Conservation (phyloP, 37 sponge, comb jelly and placozoan species). For the Lycopodina hypogea region DNA sequence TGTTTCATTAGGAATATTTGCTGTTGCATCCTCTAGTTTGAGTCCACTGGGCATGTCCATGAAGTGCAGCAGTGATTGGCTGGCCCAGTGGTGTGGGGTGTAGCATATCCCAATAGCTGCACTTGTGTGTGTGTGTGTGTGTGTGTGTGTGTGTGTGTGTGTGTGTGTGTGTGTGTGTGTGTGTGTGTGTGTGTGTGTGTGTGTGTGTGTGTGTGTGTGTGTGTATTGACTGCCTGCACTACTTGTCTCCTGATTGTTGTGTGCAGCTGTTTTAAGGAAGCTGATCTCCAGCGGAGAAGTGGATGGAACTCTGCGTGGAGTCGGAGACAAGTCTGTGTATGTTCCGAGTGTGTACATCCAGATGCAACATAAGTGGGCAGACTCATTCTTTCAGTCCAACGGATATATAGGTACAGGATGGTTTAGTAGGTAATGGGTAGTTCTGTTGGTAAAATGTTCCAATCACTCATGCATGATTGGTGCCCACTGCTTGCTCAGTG, state of each 20-base stretch:
- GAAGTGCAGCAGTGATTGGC: too few relatives aligned
- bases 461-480: too few relatives aligned
- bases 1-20: too few relatives aligned
- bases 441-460: too few relatives aligned
- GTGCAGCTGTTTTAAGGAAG: constrained; percentile 65
- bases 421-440: too few relatives aligned
- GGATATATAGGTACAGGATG: constrained; percentile 86
- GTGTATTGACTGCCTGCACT: not conserved
- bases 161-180: constrained; percentile 6
- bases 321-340: constrained; percentile 69
- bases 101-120: too few relatives aligned
- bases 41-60: too few relatives aligned
- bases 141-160: constrained; percentile 9
- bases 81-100: too few relatives aligned
- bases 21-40: too few relatives aligned
- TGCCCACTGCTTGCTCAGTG: too few relatives aligned
- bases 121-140: not conserved
- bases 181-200: not conserved
- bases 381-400: constrained; percentile 83
- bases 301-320: constrained; percentile 72
- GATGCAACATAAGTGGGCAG: constrained; percentile 88
- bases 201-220: constrained; percentile 1
- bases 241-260: not conserved
- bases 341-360: constrained; percentile 71
- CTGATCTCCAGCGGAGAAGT: constrained; percentile 65